Evolutionary conservation across 2,888 invertebrate species (phyloP), one percentile per base, ranked within the genome.

Genomic region (Lepidocyrtinus sp.): DNA sequence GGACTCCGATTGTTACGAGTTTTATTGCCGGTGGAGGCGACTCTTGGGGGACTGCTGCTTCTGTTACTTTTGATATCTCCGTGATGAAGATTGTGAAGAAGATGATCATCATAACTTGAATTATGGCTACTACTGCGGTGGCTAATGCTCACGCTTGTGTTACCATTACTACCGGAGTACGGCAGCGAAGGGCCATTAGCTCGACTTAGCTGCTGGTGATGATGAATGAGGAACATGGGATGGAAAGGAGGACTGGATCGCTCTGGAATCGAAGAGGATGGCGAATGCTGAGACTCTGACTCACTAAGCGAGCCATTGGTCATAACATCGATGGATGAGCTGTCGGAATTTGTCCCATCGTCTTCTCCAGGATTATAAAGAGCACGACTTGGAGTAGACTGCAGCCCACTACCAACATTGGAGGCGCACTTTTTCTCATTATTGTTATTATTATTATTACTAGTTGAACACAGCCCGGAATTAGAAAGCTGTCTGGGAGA

Each of bases 271-370:
- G 75, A 81, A 3, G 81, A 65, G 62, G 79, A 78, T 65, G 80
- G 75, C n/a, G 80, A 75, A n/a, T 80, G 74, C 27, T 78, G 76
- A 1, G 77, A 73, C 64, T 84, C 85, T 7, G 83, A 76, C 45
- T 86, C 86, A 75, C 86, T 85, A 63, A 85, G 75, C n/a, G 84
- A 84, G 36, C 85, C 85, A 83, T 85, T 85, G 65, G 84, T 85
- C 84, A 85, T 83, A 27, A 86, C 85, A 63, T 86, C 86, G 69
- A 86, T 75, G 73, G 85, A 84, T 64, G 83, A 82, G 73, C 77
- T 70, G 50, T 79, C 73, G 22, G 81, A 75, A 36, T 79, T 79
- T 62, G 71, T 75, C 63, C 73, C 76, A 62, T 83, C 81, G 27
- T 81, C 61, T 9, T 36, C 74, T 1, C 70, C 65, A 12, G 80